Evolutionary conservation across 2,113 vertebrate genomes (phyloP), one percentile per base, ranked within the genome.

Genomic region (Gulo gulo): DNA sequence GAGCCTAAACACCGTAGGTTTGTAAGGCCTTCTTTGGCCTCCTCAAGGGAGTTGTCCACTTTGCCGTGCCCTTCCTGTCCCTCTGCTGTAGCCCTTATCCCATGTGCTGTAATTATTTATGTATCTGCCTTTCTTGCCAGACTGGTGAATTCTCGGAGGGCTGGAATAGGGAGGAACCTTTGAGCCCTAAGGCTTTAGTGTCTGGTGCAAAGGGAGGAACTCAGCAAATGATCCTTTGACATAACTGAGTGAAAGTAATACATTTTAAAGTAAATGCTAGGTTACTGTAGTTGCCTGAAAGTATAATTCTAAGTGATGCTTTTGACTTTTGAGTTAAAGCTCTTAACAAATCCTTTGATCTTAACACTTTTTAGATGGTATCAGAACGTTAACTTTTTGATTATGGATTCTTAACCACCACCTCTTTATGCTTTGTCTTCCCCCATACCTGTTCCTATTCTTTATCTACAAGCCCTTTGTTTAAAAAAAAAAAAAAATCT

Each of bases 321-420:
- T 83, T 83, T 88, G 13, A 89, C 12, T 92, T 93, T 89, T 24
- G 13, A 55, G 24, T 84, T 85, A 55, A 24, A 63, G 42, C 74
- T 78, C 42, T 10, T 47, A 78, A 45, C 14, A 47, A 78, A 47
- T 31, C 74, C 74, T 50, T 87, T 92, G 94, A 36, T 67, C 42
- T 50, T 94, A 86, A 95, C 8, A 55, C 15, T 81, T 97, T 80
- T 83, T 36, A 89, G 59, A 88, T 94, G 10, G 52, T 86, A 96
- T 95, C 8, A 59, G 42, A 96, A 73, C 42, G 86, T 45, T 45
- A 82, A 73, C 20, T 92, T 94, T 87, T 71, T 89, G 23, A 42
- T 84, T 74, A 52, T 34, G 39, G 55, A 74, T 57, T 91, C 71
- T 83, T 23, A 92, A 5, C 59, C 12, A 29, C 12, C 6, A 34